These are phyloP conservation scores for Eclectus roratus DNA, from an alignment of 2,113 vertebrate genomes.

Conservation along the genomic window DNA sequence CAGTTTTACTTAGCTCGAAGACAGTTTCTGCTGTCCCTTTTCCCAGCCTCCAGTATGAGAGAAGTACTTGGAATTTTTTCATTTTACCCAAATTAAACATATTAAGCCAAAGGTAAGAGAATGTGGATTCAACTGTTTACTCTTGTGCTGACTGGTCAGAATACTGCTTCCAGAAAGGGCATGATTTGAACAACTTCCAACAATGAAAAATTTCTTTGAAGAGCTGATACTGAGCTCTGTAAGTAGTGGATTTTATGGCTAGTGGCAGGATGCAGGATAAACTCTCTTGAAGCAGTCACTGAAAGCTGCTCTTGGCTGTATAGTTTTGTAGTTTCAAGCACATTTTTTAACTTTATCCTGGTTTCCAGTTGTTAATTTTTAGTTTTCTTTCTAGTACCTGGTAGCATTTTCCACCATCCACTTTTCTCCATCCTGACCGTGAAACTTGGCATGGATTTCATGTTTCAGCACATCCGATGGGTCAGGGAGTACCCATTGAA, in stretches of 20 bases:
- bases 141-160: neutral
- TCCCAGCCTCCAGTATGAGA: neutral
- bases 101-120: neutral
- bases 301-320: neutral
- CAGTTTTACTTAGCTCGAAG: neutral
- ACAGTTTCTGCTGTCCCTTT: neutral
- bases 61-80: neutral
- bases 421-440: neutral
- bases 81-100: neutral
- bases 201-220: neutral
- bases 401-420: neutral
- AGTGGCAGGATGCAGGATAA: neutral
- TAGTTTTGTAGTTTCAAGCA: neutral
- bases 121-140: neutral
- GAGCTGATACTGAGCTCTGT: neutral
- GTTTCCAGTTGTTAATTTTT: neutral
- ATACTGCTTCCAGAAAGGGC: neutral
- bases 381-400: neutral
- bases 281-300: neutral
- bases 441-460: accelerated
- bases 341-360: neutral
- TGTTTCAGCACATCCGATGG: neutral
- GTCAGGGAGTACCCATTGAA: neutral
- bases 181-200: neutral
- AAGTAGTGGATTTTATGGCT: neutral